Evolutionary conservation across 1,140 invertebrate genomes (phyloP).

Genomic region (Drosophila watanabei): DNA sequence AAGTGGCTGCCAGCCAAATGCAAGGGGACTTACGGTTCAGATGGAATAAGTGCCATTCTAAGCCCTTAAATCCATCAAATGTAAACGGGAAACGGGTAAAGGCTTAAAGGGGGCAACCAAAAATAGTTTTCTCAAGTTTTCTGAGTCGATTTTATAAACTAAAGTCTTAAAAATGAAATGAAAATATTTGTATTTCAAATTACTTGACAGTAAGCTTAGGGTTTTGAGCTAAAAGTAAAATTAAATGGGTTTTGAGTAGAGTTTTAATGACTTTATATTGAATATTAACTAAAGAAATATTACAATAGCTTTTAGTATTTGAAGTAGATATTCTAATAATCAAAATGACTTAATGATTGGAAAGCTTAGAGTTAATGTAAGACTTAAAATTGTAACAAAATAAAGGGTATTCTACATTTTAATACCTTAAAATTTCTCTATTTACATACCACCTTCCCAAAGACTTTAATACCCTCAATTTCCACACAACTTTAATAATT

Average conservation of each 20-base stretch:
- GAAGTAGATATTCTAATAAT: no score
- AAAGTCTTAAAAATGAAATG: neutral
- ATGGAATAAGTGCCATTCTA: slow-evolving; percentile 14
- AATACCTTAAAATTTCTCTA: neutral
- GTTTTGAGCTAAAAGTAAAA: neutral
- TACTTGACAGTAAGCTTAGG: neutral
- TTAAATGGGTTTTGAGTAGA: neutral
- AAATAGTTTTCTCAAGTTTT: neutral
- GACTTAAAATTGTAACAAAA: no score
- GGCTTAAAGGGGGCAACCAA: neutral
- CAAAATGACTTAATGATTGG: no score
- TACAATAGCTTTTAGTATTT: no score
- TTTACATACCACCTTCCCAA: neutral
- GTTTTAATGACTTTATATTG: neutral
- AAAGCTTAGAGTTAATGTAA: no score
- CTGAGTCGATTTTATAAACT: neutral
- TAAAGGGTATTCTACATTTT: no score
- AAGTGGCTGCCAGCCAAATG: slow-evolving; percentile 30
- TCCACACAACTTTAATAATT: neutral
- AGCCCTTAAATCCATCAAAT: slow-evolving; percentile 30
- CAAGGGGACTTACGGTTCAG: slow-evolving; percentile 6
- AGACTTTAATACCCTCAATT: no score
- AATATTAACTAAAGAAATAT: neutral
- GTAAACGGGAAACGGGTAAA: neutral
- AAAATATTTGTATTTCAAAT: no score